Evolutionary conservation across 2,888 invertebrate species (phyloP), one percentile per base, ranked within the genome.

Genomic region (Trachelus troglodyta): DNA sequence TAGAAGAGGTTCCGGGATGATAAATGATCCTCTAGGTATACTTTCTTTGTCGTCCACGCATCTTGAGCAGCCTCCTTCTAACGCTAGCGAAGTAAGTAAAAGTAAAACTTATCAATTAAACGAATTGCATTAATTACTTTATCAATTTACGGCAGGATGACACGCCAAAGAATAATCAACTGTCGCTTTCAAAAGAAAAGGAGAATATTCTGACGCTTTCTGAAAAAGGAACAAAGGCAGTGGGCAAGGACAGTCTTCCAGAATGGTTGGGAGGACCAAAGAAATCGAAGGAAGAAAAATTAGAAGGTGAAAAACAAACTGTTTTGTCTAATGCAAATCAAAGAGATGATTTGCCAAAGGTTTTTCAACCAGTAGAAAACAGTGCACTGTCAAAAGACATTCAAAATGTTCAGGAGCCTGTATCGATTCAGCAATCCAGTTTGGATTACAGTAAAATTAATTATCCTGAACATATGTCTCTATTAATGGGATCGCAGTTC

Each of bases 191-290:
- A 34, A 69, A 15, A 12, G 73, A 75, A 30, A 77, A 79, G 34
- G 79, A 81, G 78, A 34, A 30, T 35, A 69, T 31, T 35, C 34
- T 77, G 69, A 83, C 56, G 23, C 23, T 56, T 23, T 33, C 31
- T 71, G 71, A 71, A 71, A 71, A 12, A 31, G 15, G 79, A 77
- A 77, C 76, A 69, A 31, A 73, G 33, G 34, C 69, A 34, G 79
- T 78, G 34, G 69, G 30, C 9, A 68, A 76, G 23, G 87, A 88
- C 68, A 84, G 88, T 82, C 83, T 90, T 37, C 91, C 91, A 78
- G 89, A 90, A 78, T 91, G 91, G 91, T 83, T 91, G 12, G 88
- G 88, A 33, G 88, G 89, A 75, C 79, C 81, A 12, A 85, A 84
- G 77, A 83, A 78, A 78, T 23, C 77, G 2, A 86, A 84, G 71